Conservation (phyloP, 2,888 invertebrate species). For the Tinea trinotella region DNA sequence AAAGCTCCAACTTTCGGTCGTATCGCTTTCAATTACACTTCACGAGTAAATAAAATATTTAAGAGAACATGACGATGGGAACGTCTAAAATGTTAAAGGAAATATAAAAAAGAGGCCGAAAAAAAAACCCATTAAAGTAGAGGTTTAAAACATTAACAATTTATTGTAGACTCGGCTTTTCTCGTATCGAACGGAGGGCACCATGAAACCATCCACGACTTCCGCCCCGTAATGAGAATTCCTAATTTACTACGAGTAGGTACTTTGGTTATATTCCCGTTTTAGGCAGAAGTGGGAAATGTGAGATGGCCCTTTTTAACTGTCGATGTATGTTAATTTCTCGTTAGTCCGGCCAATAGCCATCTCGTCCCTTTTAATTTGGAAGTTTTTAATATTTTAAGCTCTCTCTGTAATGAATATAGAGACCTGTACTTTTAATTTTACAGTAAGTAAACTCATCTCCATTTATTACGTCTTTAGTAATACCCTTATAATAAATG, state of each 20-base stretch:
- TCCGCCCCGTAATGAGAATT: conserved; percentile 11
- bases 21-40: conserved; percentile 9
- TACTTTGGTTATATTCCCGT: not conserved
- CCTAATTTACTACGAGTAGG: not conserved
- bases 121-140: conserved; percentile 9
- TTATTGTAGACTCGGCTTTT: conserved; percentile 7
- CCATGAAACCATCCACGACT: conserved; percentile 6
- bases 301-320: conserved; percentile 1
- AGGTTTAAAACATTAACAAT: conserved; percentile 15
- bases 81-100: not conserved
- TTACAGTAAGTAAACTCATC: not conserved
- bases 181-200: not conserved
- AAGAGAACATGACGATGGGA: conserved; percentile 8
- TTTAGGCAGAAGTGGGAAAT: not conserved
- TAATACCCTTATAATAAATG: no score
- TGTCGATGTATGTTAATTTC: conserved; percentile 9
- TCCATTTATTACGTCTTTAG: no score
- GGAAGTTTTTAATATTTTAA: conserved; percentile 2
- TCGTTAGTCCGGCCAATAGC: not conserved
- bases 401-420: conserved; percentile 14
- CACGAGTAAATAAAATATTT: conserved; percentile 14
- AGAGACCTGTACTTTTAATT: conserved; percentile 41
- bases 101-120: not conserved
- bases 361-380: not conserved
- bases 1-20: conserved; percentile 6